phyloP scores from a whole-genome alignment of 2,113 vertebrate species.

The Vicugna pacos region DNA sequence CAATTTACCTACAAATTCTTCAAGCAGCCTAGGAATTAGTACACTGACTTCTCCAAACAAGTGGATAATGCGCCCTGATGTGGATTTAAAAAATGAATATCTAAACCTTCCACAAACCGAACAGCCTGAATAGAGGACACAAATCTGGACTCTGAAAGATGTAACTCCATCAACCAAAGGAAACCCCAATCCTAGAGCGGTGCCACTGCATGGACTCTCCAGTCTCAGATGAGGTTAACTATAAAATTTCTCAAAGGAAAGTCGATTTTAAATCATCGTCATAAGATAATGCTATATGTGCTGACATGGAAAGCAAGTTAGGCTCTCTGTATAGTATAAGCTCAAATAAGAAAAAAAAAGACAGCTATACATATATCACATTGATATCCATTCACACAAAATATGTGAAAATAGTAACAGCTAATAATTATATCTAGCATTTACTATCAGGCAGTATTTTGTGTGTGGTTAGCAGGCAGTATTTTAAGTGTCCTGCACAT shows the following conservation, averaged over 20 bases:
- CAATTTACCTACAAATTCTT: slow-evolving; percentile 5
- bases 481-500: neutral
- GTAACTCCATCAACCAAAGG: neutral
- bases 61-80: slow-evolving; percentile 14
- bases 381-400: neutral
- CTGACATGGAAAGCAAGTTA: slow-evolving; percentile 4
- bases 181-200: neutral
- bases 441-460: slow-evolving; percentile 65
- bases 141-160: slow-evolving; percentile 1
- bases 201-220: neutral
- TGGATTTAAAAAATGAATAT: slow-evolving; percentile 47
- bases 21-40: slow-evolving; percentile 50
- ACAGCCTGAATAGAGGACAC: neutral
- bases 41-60: slow-evolving; percentile 42
- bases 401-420: slow-evolving; percentile 69
- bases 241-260: slow-evolving; percentile 35
- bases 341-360: slow-evolving; percentile 45
- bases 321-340: neutral
- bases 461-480: neutral
- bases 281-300: slow-evolving; percentile 10
- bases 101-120: slow-evolving; percentile 26
- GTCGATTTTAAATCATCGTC: slow-evolving; percentile 25
- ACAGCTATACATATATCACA: neutral
- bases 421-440: slow-evolving; percentile 73
- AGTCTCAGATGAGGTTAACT: neutral